Conservation (phyloP, 2,797 vertebrate genomes). For the Tragopan temminckii region DNA sequence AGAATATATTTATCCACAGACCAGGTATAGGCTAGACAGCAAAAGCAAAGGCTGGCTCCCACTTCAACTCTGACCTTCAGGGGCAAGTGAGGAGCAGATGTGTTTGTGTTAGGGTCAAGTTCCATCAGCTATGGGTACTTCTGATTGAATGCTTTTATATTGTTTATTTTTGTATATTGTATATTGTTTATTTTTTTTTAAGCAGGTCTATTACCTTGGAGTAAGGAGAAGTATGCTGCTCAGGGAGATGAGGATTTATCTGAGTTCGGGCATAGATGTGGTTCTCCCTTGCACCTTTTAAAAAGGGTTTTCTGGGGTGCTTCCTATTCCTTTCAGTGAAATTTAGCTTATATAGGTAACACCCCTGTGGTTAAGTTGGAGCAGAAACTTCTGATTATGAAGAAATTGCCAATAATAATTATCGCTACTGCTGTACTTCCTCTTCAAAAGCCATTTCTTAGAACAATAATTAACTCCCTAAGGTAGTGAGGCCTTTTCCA, state of each 20-base stretch:
- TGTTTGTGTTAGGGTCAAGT: neutral
- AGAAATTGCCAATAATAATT: slow-evolving; percentile 3
- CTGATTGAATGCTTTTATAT: neutral
- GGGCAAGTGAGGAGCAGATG: neutral
- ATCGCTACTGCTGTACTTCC: neutral
- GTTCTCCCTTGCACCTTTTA: neutral
- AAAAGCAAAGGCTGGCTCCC: neutral
- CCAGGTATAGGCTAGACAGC: neutral
- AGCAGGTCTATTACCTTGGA: neutral
- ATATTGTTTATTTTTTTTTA: neutral
- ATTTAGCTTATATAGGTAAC: neutral
- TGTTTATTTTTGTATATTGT: neutral
- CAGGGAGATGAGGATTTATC: neutral
- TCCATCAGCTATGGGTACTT: neutral
- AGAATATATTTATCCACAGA: slow-evolving; percentile 15
- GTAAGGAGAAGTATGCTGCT: neutral
- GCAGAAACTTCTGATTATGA: neutral
- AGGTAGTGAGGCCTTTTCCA: neutral
- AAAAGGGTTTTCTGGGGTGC: neutral
- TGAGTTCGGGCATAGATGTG: neutral
- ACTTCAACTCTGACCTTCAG: neutral
- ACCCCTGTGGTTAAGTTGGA: neutral
- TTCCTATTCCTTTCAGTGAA: neutral
- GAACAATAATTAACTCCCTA: neutral
- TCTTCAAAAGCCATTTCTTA: neutral